Conservation (phyloP, 1,140 invertebrate species). For the Zophobas atratus region DNA sequence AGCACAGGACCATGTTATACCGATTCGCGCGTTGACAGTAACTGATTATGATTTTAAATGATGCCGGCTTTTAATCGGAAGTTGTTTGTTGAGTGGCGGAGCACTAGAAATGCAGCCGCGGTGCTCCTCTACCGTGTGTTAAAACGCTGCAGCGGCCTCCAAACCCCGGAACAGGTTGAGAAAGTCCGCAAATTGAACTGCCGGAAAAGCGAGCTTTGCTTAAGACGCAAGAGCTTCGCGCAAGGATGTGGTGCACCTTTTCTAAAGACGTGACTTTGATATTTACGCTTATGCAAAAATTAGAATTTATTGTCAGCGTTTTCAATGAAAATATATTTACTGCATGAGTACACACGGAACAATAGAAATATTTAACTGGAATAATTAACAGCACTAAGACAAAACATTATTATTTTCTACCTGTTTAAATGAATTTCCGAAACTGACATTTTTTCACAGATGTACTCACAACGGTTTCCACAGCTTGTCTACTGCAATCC, state of each 20-base stretch:
- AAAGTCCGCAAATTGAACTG: neutral
- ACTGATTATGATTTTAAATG: slow-evolving; percentile 46
- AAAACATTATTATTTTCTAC: too few species aligned
- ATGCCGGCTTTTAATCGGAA: slow-evolving; percentile 48
- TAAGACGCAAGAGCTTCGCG: slow-evolving; percentile 1
- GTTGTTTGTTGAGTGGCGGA: slow-evolving; percentile 41
- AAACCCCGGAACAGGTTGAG: slow-evolving; percentile 5
- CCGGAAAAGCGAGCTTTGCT: neutral
- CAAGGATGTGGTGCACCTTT: neutral
- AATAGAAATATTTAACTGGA: too few species aligned
- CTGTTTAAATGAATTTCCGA: too few species aligned
- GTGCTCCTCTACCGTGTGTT: slow-evolving; percentile 21
- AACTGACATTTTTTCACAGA: too few species aligned
- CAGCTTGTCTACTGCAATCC: too few species aligned
- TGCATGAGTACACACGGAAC: too few species aligned
- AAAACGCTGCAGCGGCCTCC: slow-evolving; percentile 15
- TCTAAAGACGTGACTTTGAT: too few species aligned
- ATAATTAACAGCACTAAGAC: too few species aligned
- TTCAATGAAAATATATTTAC: too few species aligned
- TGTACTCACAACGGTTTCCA: too few species aligned
- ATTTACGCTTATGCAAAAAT: too few species aligned
- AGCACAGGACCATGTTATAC: slow-evolving; percentile 10
- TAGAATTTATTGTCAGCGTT: too few species aligned
- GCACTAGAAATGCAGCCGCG: slow-evolving; percentile 15
- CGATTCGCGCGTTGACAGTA: slow-evolving; percentile 35